phyloP scores from a whole-genome alignment of 1,140 invertebrate species.

The Akabosia matsudoensis region DNA sequence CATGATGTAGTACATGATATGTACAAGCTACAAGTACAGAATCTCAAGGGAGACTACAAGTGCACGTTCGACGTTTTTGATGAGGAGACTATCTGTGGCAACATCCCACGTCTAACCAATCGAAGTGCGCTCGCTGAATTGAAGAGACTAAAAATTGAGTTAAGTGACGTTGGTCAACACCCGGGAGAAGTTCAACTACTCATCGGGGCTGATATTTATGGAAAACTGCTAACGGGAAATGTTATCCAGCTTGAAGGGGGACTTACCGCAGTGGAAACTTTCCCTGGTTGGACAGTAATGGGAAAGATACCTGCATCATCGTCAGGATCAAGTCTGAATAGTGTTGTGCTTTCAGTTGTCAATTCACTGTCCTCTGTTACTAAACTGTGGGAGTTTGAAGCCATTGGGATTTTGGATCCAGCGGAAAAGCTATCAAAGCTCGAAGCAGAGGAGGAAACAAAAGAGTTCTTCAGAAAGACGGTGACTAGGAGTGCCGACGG shows the following conservation, averaged over 20 bases:
- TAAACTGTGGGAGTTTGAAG: slow-evolving; percentile 50
- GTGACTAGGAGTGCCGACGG: slow-evolving; percentile 44
- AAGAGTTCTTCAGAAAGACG: slow-evolving; percentile 46
- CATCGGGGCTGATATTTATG: slow-evolving; percentile 27
- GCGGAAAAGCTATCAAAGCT: slow-evolving; percentile 45
- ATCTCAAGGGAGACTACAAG: neutral
- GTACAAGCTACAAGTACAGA: slow-evolving; percentile 5
- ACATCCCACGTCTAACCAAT: neutral
- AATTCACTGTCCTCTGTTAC: too few species aligned
- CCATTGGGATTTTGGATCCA: slow-evolving; percentile 50
- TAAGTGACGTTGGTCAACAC: slow-evolving; percentile 37
- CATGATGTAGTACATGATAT: neutral
- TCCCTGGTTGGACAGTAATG: slow-evolving; percentile 49
- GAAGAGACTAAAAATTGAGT: slow-evolving; percentile 29
- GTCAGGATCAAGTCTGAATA: neutral
- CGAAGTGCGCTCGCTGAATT: slow-evolving; percentile 26
- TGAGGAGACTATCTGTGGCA: slow-evolving; percentile 15
- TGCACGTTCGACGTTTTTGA: slow-evolving; percentile 28
- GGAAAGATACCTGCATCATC: slow-evolving; percentile 38
- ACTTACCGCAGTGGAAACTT: slow-evolving; percentile 47
- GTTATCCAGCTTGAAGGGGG: slow-evolving; percentile 20
- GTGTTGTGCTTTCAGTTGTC: too few species aligned
- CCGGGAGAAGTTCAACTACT: slow-evolving; percentile 4
- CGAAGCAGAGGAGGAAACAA: slow-evolving; percentile 37
- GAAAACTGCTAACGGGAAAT: slow-evolving; percentile 28